Conservation (phyloP, 37 sponge, comb jelly and placozoan genomes). For the Chondrilla cf. caribensis region DNA sequence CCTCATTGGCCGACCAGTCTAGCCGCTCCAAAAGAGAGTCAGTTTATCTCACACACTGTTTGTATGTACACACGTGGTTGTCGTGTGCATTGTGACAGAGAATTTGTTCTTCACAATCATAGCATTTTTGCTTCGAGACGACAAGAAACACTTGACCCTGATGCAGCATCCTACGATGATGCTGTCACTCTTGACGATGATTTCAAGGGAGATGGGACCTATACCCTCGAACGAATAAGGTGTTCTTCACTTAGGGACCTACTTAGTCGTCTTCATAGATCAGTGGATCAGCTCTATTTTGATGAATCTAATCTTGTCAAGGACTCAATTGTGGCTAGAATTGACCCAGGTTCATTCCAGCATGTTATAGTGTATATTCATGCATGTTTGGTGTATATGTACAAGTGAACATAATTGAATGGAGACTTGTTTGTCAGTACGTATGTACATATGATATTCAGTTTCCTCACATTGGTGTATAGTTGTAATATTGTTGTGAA, state of each 20-base stretch:
- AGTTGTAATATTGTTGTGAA: no score
- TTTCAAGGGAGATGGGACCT: neutral
- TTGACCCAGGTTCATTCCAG: constrained; percentile 7
- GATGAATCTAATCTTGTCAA: neutral
- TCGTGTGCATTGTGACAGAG: neutral
- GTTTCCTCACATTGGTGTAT: neutral
- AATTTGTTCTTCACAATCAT: neutral
- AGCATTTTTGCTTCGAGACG: neutral
- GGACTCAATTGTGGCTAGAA: constrained; percentile 10
- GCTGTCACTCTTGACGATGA: constrained; percentile 5
- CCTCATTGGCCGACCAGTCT: neutral
- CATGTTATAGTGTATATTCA: no score
- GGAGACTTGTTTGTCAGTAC: no score
- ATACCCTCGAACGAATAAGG: neutral
- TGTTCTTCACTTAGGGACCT: neutral
- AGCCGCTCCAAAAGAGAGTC: neutral
- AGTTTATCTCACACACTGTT: neutral
- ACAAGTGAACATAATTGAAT: no score
- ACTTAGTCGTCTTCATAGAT: neutral
- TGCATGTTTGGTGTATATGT: no score
- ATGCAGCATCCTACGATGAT: constrained; percentile 3
- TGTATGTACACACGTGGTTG: neutral
- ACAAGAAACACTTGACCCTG: neutral
- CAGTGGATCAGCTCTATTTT: neutral
- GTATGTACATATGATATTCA: no score